A percentile compares a stretch with the other conserved stretches of the same genome.
These are phyloP conservation scores for Holothuria glaberrima DNA, from an alignment of 35 echinoderm and acorn worm species.

Conservation along the genomic window DNA sequence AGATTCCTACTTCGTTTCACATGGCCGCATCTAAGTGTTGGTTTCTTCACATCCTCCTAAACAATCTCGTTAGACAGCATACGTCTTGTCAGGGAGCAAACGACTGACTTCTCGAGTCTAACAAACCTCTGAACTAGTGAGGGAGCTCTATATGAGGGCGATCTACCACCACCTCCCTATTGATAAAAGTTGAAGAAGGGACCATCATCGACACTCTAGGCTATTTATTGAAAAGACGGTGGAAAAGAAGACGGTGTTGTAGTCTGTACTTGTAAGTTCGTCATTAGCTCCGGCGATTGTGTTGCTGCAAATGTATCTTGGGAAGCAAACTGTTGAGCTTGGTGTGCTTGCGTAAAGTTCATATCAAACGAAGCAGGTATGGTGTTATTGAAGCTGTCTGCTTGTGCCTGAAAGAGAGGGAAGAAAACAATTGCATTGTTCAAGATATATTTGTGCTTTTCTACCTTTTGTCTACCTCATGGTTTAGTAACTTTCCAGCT, in stretches of 20 bases:
- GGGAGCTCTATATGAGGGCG: too few species aligned
- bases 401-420: slow-evolving; percentile 35
- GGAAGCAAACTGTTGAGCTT: slow-evolving; percentile 22
- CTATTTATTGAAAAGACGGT: slow-evolving; percentile 37
- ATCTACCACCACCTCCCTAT: too few species aligned
- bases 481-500: not conserved
- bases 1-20: too few species aligned
- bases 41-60: too few species aligned
- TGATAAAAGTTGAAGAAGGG: too few species aligned
- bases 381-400: slow-evolving; percentile 41
- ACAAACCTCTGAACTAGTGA: too few species aligned
- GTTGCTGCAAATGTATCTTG: slow-evolving; percentile 44
- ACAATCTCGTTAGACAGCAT: too few species aligned
- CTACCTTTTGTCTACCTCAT: not conserved
- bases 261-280: slow-evolving; percentile 43
- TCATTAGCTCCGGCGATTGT: slow-evolving; percentile 36
- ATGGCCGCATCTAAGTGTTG: too few species aligned
- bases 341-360: slow-evolving; percentile 50
- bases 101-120: too few species aligned
- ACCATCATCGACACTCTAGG: too few species aligned
- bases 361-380: slow-evolving; percentile 35
- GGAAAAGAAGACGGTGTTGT: slow-evolving; percentile 35
- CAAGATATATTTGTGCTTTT: not conserved
- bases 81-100: too few species aligned
- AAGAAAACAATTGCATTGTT: not conserved